Evolutionary conservation across 2,113 vertebrate species (phyloP).

Genomic region (Xerus inauris): DNA sequence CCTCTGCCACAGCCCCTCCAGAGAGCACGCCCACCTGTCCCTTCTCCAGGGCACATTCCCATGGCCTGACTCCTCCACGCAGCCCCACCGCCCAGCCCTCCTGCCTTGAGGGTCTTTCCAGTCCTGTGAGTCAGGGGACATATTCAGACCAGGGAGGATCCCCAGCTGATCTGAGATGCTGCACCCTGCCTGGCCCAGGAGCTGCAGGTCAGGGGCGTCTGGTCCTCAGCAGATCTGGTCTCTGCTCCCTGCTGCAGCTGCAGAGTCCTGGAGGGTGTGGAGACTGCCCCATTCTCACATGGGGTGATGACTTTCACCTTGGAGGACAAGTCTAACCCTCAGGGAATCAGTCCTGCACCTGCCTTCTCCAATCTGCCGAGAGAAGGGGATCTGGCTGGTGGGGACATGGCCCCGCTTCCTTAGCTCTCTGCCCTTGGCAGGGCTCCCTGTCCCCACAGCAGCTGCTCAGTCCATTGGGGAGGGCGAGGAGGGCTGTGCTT

Average conservation of each 20-base stretch:
- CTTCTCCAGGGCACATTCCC: no score
- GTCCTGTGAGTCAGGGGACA: neutral
- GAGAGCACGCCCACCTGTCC: no score
- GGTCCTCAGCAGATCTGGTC: neutral
- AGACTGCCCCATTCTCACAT: accelerated
- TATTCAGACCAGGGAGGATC: no score
- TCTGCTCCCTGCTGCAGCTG: neutral
- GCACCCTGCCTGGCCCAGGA: neutral
- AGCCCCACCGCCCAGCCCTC: neutral
- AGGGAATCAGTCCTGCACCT: neutral
- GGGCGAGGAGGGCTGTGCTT: no score
- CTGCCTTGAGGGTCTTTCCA: no score
- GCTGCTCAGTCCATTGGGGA: neutral
- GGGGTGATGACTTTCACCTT: no score
- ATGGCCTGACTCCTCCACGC: no score
- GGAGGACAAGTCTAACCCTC: no score
- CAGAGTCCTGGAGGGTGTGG: no score
- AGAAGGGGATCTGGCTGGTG: neutral
- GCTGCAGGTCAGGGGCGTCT: neutral
- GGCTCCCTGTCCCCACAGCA: neutral
- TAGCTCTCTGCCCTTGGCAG: neutral
- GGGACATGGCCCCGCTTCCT: neutral
- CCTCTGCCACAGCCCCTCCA: neutral
- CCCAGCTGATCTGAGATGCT: no score
- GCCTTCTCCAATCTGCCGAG: neutral